A percentile compares a stretch with the other conserved stretches of the same genome.
These are phyloP conservation scores for Leucophenga varia DNA, from an alignment of 1,140 invertebrate species.

Conservation along the genomic window DNA sequence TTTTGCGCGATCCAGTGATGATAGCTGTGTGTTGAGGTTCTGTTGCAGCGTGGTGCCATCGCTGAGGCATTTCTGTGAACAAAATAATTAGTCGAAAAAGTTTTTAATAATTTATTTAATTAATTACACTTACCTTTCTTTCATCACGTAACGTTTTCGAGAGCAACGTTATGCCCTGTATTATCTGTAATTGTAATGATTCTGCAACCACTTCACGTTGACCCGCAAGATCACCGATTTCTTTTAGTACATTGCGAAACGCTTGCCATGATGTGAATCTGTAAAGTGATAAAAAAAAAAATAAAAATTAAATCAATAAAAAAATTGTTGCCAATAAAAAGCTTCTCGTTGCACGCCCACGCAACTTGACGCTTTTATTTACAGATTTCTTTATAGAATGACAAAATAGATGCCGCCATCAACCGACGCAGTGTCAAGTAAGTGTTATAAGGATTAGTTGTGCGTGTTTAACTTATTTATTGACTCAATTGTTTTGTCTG, in stretches of 20 bases:
- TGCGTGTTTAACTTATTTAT: too few species aligned
- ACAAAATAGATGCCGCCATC: too few species aligned
- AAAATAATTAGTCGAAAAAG: slow-evolving; percentile 18
- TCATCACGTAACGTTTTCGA: slow-evolving; percentile 93
- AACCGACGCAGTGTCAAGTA: too few species aligned
- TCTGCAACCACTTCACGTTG: slow-evolving; percentile 97
- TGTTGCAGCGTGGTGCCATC: slow-evolving; percentile 84
- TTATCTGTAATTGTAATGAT: slow-evolving; percentile 82
- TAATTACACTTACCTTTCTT: slow-evolving; percentile 67
- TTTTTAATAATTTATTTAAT: background rate
- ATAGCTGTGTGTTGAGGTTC: slow-evolving; percentile 72
- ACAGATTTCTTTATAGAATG: background rate
- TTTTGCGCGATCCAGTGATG: slow-evolving; percentile 81
- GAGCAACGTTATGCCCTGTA: slow-evolving; percentile 80
- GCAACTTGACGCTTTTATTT: slow-evolving; percentile 15
- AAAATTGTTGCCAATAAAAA: too few species aligned
- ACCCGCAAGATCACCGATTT: slow-evolving; percentile 93
- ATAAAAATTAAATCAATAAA: too few species aligned
- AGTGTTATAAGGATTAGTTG: too few species aligned
- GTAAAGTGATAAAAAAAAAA: slow-evolving; percentile 36
- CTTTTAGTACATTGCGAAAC: slow-evolving; percentile 88
- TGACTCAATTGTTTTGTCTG: too few species aligned
- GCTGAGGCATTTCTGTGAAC: slow-evolving; percentile 72
- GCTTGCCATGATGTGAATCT: slow-evolving; percentile 89
- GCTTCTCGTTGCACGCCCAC: slow-evolving; percentile 24